These are phyloP conservation scores for Hyaena hyaena DNA, from an alignment of 2,113 vertebrate species.

Conservation along the genomic window DNA sequence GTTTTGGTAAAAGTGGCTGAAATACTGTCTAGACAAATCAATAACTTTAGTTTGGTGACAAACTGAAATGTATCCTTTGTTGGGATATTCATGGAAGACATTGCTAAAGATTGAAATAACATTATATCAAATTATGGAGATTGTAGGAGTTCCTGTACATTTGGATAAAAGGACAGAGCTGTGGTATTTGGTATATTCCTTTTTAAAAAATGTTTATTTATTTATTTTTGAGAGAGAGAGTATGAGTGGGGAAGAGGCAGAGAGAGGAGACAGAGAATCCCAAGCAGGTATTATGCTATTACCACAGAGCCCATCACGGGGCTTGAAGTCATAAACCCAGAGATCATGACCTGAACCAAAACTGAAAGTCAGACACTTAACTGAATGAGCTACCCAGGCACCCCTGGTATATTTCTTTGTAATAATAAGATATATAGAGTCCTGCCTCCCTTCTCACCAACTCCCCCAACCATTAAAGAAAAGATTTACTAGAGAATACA, in stretches of 20 bases:
- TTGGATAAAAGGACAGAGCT: background rate
- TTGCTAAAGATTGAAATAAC: background rate
- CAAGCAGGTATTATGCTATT: too few relatives aligned
- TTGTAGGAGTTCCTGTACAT: background rate
- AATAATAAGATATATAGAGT: background rate
- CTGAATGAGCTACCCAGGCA: too few relatives aligned
- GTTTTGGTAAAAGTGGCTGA: constrained; percentile 22
- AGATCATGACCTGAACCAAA: too few relatives aligned
- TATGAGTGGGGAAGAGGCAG: too few relatives aligned
- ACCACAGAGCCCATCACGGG: too few relatives aligned
- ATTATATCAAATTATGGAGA: background rate
- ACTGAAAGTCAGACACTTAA: too few relatives aligned
- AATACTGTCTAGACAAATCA: background rate
- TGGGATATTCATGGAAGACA: background rate
- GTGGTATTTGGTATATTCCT: background rate
- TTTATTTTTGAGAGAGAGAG: too few relatives aligned
- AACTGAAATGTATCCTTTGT: background rate
- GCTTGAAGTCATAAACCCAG: too few relatives aligned
- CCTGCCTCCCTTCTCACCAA: background rate
- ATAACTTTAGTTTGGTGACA: background rate
- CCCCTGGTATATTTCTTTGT: background rate
- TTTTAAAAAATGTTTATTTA: background rate
- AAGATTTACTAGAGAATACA: background rate
- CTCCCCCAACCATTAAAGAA: background rate
- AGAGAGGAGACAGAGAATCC: too few relatives aligned